Base-by-base conservation (phyloP, 2,113 vertebrate species). In the Miniopterus natalensis region DNA sequence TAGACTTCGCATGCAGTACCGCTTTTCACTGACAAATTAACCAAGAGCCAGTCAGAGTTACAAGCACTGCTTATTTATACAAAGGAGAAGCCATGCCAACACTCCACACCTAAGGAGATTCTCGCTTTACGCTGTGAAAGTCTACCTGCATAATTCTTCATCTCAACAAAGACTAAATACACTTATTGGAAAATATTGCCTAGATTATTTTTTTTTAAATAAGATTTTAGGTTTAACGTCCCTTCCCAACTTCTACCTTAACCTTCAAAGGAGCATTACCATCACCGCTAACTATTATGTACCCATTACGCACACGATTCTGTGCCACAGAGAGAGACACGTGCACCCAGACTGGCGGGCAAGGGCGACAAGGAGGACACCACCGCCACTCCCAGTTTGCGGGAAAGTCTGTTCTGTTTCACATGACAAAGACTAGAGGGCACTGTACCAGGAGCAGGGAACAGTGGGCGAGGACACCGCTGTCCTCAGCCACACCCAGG, bases 381-480 rank as follows among this genome's bases (percentile, higher is more conserved):
- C 71, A 99, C 0, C 94, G 95, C 61, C 98, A 98, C 11, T 99
- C 99, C 89, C 99, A 99, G 99, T 91, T 98, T 86, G 95, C 84
- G 97, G 99, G 36, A 98, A 98, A 90, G 97, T 98, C 31, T 99
- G 99, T 9, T 85, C 98, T 0, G 97, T 99, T 55, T 98, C 99
- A 94, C 98, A 97, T 31, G 98, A 99, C 17, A 95, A 97, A 85
- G 98, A 99, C 68, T 98, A 98, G 96, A 98, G 97, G 47, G 96
- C 89, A 0, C n/a, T 98, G 11, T 99, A 99, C 42, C 98, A 99
- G 14, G 98, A 99, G 96, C 98, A 98, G 94, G 99, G 98, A 31
- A 66, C 68, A 14, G 98, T 98, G 87, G 98, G 98, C 13, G 99
- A 99, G 88, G 99, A 99, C 40, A 92, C 96, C 0, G 98, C 98